Base-by-base conservation (phyloP, 2,797 vertebrate species). In the Brachyrhaphis roseni region DNA sequence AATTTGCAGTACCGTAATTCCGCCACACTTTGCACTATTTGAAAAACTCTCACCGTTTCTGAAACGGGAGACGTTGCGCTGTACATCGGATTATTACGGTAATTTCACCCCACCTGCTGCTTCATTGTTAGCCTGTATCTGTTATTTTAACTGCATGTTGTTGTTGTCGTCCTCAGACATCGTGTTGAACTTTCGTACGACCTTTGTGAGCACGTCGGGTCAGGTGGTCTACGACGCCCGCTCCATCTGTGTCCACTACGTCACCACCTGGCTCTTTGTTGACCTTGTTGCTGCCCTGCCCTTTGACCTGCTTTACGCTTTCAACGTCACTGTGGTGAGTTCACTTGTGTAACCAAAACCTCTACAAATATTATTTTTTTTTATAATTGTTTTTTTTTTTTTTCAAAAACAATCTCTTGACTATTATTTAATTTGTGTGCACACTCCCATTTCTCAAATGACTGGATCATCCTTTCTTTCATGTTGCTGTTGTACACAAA, bases 191-290 rank as follows among this genome's bases (percentile, higher is more conserved):
- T 99, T 99, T 88, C 97, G 98, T 92, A 99, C 98, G 72, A 98
- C 98, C 0, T 99, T 97, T 74, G 98, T 99, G 94, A 99, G 98
- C 96, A 98, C 98, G 85, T 98, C 98, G 75, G 98, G 98, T 85
- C 98, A 99, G 96, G 98, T 99, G 75, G 98, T 99, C 94, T 99
- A 98, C 86, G 97, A 99, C 90, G 97, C 97, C 66, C 97, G 97
- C 95, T 98, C 97, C 89, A 99, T 99, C 95, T 99, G 98, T 84
- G 96, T 99, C 88, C 98, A 99, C 95, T 99, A 99, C 62, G 96
- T 98, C 92, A 98, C 98, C 82, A 98, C 98, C 13, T 99, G 98
- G 98, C 98, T 99, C 90, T 97, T 99, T 93, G 98, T 99, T 55
- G 98, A 99, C 88, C 96, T 99, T 91, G 97, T 99, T 59, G 98